Conservation (phyloP, 2,113 vertebrate genomes). For the Leptosomus discolor region DNA sequence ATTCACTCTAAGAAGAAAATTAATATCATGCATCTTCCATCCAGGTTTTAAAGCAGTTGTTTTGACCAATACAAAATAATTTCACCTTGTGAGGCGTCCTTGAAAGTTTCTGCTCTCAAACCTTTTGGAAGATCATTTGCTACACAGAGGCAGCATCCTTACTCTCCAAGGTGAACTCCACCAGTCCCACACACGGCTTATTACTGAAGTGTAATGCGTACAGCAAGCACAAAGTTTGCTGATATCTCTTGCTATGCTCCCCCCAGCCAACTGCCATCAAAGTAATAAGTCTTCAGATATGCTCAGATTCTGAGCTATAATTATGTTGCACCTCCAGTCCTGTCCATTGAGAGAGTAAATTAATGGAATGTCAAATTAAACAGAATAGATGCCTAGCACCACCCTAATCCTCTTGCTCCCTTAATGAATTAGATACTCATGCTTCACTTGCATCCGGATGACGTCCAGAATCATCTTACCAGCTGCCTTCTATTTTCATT, state of each 20-base stretch:
- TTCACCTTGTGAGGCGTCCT: not conserved
- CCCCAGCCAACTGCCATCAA: not conserved
- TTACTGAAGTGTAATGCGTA: not conserved
- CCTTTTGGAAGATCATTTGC: not conserved
- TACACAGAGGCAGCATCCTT: not conserved
- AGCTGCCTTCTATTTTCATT: constrained; percentile 9
- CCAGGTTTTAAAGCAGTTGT: not conserved
- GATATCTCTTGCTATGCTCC: not conserved
- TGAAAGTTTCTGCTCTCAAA: not conserved
- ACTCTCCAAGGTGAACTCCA: not conserved
- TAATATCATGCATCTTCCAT: not conserved
- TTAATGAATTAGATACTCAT: constrained; percentile 40
- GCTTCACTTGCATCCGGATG: constrained; percentile 42
- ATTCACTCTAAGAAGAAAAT: not conserved
- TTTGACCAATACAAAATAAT: not conserved
- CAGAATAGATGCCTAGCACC: not conserved
- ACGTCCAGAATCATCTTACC: constrained; percentile 17
- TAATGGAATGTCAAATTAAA: constrained; percentile 44
- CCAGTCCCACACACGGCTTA: not conserved
- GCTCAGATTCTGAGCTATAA: not conserved
- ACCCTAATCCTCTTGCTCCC: constrained; percentile 1
- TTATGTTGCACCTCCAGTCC: not conserved
- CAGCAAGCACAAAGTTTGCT: not conserved
- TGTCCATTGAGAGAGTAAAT: constrained; percentile 16
- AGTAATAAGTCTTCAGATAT: not conserved